Conservation (phyloP, 1,140 invertebrate genomes). For the Tribolium castaneum region DNA sequence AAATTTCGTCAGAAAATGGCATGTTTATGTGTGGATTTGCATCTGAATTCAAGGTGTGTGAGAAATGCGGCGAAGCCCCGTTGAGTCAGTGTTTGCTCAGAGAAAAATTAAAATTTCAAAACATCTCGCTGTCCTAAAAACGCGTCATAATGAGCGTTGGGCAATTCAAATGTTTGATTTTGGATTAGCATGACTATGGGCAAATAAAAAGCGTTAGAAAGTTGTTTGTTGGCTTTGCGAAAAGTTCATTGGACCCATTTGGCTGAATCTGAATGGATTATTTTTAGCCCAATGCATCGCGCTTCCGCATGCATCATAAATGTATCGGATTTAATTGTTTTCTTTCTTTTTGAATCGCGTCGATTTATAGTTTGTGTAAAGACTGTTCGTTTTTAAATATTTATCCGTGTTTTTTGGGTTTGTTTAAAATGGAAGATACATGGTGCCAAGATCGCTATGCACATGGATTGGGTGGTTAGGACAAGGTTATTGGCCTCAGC, state of each 20-base stretch:
- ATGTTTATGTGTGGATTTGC: not conserved
- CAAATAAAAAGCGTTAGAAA: slow-evolving; percentile 5
- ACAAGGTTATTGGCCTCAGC: slow-evolving; percentile 50
- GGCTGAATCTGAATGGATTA: slow-evolving; percentile 24
- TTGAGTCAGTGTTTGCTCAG: not conserved
- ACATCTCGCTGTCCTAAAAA: not conserved
- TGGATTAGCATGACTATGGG: not conserved
- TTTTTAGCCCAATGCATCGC: slow-evolving; percentile 3
- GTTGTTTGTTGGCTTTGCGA: slow-evolving; percentile 33
- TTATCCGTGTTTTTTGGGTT: slow-evolving; percentile 14
- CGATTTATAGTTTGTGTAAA: slow-evolving; percentile 29
- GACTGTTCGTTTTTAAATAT: slow-evolving; percentile 38
- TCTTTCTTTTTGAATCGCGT: slow-evolving; percentile 12
- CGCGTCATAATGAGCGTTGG: not conserved
- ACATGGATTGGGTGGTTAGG: slow-evolving; percentile 37
- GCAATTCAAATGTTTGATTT: not conserved
- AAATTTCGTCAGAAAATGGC: not conserved
- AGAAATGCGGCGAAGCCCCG: not conserved
- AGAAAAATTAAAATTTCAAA: not conserved
- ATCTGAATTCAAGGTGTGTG: not conserved
- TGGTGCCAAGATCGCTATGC: slow-evolving; percentile 41
- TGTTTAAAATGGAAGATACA: slow-evolving; percentile 35
- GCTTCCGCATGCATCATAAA: slow-evolving; percentile 23
- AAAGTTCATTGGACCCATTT: slow-evolving; percentile 42
- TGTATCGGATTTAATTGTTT: slow-evolving; percentile 25